phyloP scores from a whole-genome alignment of 2,113 vertebrate genomes.

The Piprites chloris region DNA sequence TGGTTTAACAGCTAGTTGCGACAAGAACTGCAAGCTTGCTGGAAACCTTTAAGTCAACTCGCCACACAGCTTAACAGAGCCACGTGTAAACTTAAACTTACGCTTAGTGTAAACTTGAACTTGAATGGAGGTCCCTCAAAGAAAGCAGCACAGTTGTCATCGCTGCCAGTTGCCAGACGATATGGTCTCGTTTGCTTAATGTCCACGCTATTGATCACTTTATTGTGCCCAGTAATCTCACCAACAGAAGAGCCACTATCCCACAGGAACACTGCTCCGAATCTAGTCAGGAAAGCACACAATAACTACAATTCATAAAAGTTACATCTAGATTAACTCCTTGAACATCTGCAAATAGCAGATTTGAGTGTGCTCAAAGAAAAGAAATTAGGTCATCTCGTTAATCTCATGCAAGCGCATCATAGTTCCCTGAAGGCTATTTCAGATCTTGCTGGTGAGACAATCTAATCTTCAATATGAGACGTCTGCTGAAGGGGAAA shows the following conservation, averaged over 20 bases:
- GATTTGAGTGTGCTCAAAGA: background rate
- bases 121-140: constrained; percentile 95
- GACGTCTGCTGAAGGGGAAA: background rate
- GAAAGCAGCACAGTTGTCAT: constrained; percentile 85
- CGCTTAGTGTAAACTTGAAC: constrained; percentile 87
- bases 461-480: background rate
- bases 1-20: background rate
- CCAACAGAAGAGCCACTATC: constrained; percentile 93
- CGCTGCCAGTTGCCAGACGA: constrained; percentile 85
- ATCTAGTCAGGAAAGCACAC: constrained; percentile 72
- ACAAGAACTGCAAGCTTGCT: background rate
- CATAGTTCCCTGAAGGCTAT: background rate
- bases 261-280: constrained; percentile 92
- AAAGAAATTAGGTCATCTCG: constrained; percentile 49
- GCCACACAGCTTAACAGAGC: background rate
- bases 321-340: background rate
- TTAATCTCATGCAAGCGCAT: constrained; percentile 12
- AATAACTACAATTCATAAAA: background rate
- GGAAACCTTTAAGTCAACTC: background rate
- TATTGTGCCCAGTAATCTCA: constrained; percentile 86
- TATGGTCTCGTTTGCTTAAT: constrained; percentile 90
- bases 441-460: background rate
- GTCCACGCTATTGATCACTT: constrained; percentile 92
- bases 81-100: constrained; percentile 68
- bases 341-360: background rate